Percentiles rank a stretch among this genome's conserved stretches.
Conservation (phyloP, 2,888 invertebrate species). For the Eristalis arbustorum region DNA sequence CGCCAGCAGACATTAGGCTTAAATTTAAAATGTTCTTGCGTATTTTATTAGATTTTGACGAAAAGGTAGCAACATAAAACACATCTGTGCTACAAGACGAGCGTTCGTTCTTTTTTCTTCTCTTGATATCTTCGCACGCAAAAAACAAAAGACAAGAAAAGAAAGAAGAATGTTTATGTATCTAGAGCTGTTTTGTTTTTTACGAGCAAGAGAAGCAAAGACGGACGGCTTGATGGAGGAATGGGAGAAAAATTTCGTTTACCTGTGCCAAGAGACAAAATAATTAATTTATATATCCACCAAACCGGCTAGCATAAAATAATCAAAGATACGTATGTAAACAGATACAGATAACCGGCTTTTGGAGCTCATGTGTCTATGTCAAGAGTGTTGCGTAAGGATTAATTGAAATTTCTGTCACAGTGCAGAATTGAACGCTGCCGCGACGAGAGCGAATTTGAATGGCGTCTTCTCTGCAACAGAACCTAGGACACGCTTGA, state of each 20-base stretch:
- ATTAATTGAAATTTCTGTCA: neutral
- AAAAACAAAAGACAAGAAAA: neutral
- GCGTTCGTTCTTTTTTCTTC: neutral
- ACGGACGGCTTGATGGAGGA: neutral
- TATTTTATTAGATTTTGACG: neutral
- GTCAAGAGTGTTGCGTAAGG: neutral
- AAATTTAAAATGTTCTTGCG: neutral
- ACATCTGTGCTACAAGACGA: neutral
- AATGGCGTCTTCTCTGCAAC: neutral
- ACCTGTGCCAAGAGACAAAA: conserved; percentile 16
- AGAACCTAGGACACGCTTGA: neutral
- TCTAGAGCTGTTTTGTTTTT: neutral
- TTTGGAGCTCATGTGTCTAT: neutral
- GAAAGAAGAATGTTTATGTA: neutral
- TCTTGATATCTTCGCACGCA: neutral
- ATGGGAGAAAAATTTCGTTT: neutral
- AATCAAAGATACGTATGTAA: neutral
- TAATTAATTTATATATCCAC: conserved; percentile 6
- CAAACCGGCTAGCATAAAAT: conserved; percentile 1
- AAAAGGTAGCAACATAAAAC: neutral
- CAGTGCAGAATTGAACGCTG: neutral
- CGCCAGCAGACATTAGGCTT: neutral
- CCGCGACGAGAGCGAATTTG: neutral
- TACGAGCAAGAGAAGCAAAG: neutral
- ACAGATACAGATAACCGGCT: conserved; percentile 7